phyloP scores from a whole-genome alignment of 2,113 vertebrate species.

The Eulemur macaco region DNA sequence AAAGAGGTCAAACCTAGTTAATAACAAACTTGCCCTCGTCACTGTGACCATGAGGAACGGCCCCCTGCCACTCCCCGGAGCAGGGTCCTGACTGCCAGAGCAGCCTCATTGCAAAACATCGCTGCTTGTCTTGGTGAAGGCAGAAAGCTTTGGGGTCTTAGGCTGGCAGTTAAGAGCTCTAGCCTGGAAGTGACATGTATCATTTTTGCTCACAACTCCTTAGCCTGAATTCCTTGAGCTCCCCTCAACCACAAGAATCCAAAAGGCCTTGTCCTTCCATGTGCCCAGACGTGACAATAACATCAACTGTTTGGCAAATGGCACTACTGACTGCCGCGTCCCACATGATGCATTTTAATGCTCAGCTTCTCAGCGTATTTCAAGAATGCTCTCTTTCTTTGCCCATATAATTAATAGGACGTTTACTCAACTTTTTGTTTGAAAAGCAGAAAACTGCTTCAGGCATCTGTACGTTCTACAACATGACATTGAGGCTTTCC shows the following conservation, averaged over 20 bases:
- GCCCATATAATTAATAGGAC: not conserved
- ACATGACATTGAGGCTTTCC: not conserved
- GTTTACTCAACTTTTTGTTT: not conserved
- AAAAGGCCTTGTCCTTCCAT: not conserved
- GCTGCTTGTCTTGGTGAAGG: not conserved
- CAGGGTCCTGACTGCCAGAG: not conserved
- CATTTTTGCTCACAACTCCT: not conserved
- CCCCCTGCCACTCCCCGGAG: rapidly evolving
- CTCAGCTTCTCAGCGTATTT: not conserved
- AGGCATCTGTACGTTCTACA: not conserved
- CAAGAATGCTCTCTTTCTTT: not conserved
- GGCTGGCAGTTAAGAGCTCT: not conserved
- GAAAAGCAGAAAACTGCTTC: not conserved
- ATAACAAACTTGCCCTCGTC: not conserved
- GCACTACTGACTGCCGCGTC: not conserved
- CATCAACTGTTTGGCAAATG: not conserved
- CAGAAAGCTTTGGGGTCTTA: not conserved
- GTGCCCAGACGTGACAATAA: not conserved
- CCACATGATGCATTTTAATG: not conserved
- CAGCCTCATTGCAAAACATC: rapidly evolving
- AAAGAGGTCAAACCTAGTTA: not conserved
- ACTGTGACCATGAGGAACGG: not conserved
- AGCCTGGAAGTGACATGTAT: rapidly evolving
- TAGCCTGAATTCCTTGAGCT: not conserved
- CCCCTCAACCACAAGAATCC: not conserved